Base-by-base conservation (phyloP, 2,113 vertebrate genomes). In the Quiscalus mexicanus region DNA sequence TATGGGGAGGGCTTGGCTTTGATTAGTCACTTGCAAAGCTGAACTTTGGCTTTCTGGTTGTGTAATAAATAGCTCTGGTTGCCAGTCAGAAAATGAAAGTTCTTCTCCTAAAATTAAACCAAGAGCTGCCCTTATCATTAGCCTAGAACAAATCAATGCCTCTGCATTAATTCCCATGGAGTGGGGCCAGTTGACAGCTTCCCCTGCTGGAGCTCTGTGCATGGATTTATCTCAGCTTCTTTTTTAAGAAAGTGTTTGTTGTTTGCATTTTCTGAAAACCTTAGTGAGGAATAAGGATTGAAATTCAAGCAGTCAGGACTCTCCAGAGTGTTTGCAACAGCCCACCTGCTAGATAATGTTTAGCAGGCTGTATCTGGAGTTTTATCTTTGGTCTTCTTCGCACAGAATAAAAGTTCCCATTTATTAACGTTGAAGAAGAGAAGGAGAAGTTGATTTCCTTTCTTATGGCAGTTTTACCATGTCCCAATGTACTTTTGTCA, bases 41-140 rank as follows among this genome's bases (percentile, higher is more conserved):
- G 49, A 39, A 65, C 84, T 89, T 65, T 21, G 67, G 37, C 84
- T 93, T 65, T 85, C 84, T 82, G 65, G 17, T 62, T 67, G 58
- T 85, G 84, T 80, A 76, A 85, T 55, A 44, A 11, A 52, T 9
- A 73, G 45, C 59, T 78, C 58, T 58, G 49, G 11, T 55, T 70
- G 70, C 88, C 82, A 73, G 21, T 94, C 95, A 70, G 90, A 91
- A 96, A 64, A 90, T 30, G 39, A n/a, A 90, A 84, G 85, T 68
- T 91, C 52, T 78, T 37, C 53, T 63, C 76, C 83, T 82, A 56
- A 86, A 93, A 86, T 83, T 41, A 92, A 90, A 64, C 47, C 21
- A 1, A 22, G 42, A 35, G 25, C 37, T 37, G 37, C 44, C 79
- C 73, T 75, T 63, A 67, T 80, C 79, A 37, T 89, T 68, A 79